Base-by-base conservation (phyloP, 2,797 vertebrate genomes). In the Chaetophractus vellerosus region DNA sequence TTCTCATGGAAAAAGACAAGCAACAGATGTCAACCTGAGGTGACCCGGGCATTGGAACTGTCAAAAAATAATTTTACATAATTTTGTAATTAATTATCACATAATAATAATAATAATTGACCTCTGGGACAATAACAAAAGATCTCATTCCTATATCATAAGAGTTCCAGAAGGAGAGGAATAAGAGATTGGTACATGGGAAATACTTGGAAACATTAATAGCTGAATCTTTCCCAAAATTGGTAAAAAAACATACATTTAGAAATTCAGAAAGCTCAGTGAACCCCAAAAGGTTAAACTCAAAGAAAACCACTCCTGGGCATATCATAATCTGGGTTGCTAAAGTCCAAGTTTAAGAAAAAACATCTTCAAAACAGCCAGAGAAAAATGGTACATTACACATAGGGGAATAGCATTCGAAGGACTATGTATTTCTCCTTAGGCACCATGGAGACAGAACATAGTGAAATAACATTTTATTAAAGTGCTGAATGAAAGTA, bases 1-100 rank as follows among this genome's bases (percentile, higher is more conserved):
- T 61, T 82, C 24, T 80, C 36, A 68, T 10, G n/a, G 57, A 31
- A 69, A 33, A 64, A 86, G 50, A 86, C 61, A 88, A 88, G 64
- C 48, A 57, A 84, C 9, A 26, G 31, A 45, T 69, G 14, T 33
- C 19, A 92, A 79, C 16, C 12, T 48, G 64, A 78, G n/a, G 45
- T 74, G 36, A 55, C 45, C 0, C 36, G 71, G 63, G 86, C 28
- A 74, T 8, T 28, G 31, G 15, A 81, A 75, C 0, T 92, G 19
- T 48, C 24, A 86, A 50, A 78, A 90, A 86, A 87, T 64, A 91
- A n/a, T 41, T 81, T 55, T 86, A 89, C n/a, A 55, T 69, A 63
- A 41, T 6, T 85, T 81, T 86, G 81, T 63, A 63, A 86, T 71
- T 1, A 16, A 86, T 63, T 15, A 0, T 82, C 16, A 45, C 45